phyloP scores from a whole-genome alignment of 2,797 vertebrate genomes.

The Scyliorhinus canicula region DNA sequence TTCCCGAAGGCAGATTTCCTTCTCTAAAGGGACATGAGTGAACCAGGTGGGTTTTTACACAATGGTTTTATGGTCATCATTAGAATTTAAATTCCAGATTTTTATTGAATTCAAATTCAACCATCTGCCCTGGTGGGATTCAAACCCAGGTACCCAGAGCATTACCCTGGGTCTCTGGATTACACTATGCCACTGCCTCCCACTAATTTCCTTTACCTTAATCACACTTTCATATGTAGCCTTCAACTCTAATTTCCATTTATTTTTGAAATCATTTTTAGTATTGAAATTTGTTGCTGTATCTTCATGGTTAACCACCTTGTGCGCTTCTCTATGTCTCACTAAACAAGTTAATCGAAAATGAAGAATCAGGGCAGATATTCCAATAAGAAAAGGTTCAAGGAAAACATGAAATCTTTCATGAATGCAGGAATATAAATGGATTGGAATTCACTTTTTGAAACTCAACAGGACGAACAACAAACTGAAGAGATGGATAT shows the following conservation, averaged over 20 bases:
- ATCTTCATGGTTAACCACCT: not conserved
- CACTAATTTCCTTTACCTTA: not conserved
- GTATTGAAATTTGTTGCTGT: not conserved
- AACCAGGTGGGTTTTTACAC: no score
- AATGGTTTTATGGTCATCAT: no score
- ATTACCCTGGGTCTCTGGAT: no score
- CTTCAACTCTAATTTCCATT: not conserved
- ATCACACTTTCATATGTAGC: not conserved
- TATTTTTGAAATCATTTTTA: not conserved
- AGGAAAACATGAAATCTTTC: not conserved
- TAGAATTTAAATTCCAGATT: no score
- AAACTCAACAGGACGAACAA: not conserved
- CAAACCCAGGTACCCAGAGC: no score
- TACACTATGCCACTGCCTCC: no score
- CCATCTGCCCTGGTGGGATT: no score
- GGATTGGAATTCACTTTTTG: not conserved
- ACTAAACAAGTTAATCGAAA: not conserved
- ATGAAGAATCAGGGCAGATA: not conserved
- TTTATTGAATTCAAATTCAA: no score
- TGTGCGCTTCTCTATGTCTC: not conserved
- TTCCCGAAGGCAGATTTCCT: no score
- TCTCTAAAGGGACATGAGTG: no score
- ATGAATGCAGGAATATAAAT: not conserved
- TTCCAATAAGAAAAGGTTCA: not conserved
- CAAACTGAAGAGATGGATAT: not conserved